Evolutionary conservation across 2,797 vertebrate genomes (phyloP), one percentile per base, ranked within the genome.

Genomic region (Hydrocynus forskahlii): DNA sequence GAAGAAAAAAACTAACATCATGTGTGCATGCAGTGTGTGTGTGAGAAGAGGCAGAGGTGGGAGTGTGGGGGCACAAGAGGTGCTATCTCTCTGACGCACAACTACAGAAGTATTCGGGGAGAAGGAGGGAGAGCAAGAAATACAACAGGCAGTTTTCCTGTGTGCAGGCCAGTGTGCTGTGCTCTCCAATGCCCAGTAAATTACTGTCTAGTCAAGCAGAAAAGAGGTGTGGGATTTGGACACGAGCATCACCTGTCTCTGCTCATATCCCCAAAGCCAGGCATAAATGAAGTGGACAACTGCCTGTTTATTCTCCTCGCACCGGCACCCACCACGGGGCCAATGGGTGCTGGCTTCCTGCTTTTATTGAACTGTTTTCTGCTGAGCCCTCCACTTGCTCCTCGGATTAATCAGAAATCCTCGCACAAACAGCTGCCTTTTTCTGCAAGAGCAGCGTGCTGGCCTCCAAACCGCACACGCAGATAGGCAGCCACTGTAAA

Each of bases 121-220:
- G 63, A 80, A 70, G 21, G 50, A 76, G n/a, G 72, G 74, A 86
- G 84, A 66, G 84, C 90, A 88, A 91, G 35, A 90, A 90, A 89
- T 83, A 92, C 89, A 91, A 90, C 87, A 85, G 90, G 85, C 81
- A 87, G 90, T 92, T 91, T 93, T 87, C 89, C 88, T 88, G 89
- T 91, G 92, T 89, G 91, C 90, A 93, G 90, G 89, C 79, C 90
- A 92, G 91, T 87, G 82, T 89, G 81, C 86, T 89, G 85, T 89
- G 89, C 88, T 91, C 87, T 91, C 89, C 88, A 92, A 91, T 93
- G 89, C 88, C 90, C 88, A 89, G 91, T 87, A 94, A 93, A 95
- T 94, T 92, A 94, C 89, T 90, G 90, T 88, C 88, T 91, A 94
- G 82, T 88, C 92, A 93, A 93, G 94, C 92, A 92, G 92, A 94